Conservation (phyloP, 2,888 invertebrate species). For the Bugula neritina region DNA sequence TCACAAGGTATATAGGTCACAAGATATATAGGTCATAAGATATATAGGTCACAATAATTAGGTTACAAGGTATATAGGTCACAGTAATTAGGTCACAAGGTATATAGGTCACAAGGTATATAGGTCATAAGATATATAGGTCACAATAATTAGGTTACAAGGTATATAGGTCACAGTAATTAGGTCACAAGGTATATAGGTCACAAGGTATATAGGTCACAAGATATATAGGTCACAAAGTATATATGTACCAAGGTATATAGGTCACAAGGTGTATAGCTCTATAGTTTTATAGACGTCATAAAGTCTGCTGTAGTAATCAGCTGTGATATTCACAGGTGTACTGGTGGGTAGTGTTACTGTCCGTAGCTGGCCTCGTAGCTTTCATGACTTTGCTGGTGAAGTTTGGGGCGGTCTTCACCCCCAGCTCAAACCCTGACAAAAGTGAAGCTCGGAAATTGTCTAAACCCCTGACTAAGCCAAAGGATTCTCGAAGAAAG, state of each 20-base stretch:
- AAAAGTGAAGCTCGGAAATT: slow-evolving; percentile 88
- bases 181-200: not conserved
- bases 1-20: not conserved
- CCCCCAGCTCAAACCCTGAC: slow-evolving; percentile 96
- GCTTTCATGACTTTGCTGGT: slow-evolving; percentile 96
- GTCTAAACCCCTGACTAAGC: slow-evolving; percentile 57
- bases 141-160: not conserved
- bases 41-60: not conserved
- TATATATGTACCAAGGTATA: not conserved
- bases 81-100: slow-evolving; percentile 42
- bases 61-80: no score
- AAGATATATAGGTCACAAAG: not conserved
- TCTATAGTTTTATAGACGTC: no score
- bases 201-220: not conserved
- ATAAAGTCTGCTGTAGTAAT: no score
- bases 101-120: not conserved
- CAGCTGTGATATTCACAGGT: no score
- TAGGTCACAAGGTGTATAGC: not conserved
- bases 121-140: not conserved
- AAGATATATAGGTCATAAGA: not conserved
- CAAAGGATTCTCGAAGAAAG: not conserved
- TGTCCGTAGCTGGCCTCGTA: slow-evolving; percentile 83
- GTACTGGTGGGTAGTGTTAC: slow-evolving; percentile 63
- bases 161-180: no score
- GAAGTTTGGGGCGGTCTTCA: slow-evolving; percentile 98